A percentile compares a stretch with the other conserved stretches of the same genome.
These are phyloP conservation scores for Simalia tracyae DNA, from an alignment of 2,797 vertebrate species.

Conservation along the genomic window DNA sequence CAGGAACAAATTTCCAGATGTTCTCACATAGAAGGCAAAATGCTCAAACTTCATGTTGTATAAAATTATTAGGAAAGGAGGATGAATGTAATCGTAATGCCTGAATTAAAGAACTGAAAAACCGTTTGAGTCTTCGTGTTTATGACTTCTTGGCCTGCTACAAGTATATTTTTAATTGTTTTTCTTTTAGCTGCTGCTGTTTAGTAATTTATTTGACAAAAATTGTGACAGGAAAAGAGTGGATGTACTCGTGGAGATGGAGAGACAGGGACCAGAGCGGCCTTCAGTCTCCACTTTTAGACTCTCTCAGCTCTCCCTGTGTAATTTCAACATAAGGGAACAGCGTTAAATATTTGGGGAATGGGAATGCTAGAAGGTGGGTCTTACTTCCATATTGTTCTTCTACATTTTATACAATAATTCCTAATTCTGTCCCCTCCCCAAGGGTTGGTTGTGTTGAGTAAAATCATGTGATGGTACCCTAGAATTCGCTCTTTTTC, in stretches of 20 bases:
- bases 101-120: neutral
- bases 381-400: neutral
- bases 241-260: neutral
- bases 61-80: neutral
- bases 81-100: neutral
- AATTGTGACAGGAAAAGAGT: neutral
- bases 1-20: neutral
- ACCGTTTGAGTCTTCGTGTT: neutral
- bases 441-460: neutral
- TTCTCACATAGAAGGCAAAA: neutral
- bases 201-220: neutral
- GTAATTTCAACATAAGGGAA: neutral
- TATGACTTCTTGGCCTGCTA: neutral
- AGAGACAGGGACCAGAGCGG: neutral
- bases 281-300: neutral
- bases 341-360: neutral
- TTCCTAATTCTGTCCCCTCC: neutral
- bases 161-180: neutral
- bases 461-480: neutral
- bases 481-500: neutral
- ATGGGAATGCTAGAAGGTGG: neutral
- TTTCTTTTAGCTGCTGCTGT: neutral
- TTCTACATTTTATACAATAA: neutral
- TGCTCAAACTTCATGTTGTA: neutral
- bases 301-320: neutral